Conservation (phyloP, 2,797 vertebrate genomes). For the Distichodus sexfasciatus region DNA sequence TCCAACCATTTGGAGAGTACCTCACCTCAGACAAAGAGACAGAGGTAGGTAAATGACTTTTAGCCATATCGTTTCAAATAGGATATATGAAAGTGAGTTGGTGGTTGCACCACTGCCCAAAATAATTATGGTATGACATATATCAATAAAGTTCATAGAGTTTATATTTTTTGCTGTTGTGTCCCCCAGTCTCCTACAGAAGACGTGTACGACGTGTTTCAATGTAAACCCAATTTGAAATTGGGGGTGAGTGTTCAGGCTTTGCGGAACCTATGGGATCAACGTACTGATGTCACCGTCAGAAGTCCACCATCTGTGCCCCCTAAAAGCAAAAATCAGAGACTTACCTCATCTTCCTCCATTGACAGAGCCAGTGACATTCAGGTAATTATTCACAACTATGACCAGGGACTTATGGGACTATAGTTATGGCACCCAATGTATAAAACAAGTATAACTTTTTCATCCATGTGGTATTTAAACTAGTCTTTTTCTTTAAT, state of each 20-base stretch:
- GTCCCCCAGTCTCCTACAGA: constrained; percentile 55
- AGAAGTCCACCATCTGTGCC: constrained; percentile 45
- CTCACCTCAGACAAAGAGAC: constrained; percentile 72
- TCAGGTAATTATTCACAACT: constrained; percentile 16
- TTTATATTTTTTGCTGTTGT: not conserved
- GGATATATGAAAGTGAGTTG: no score
- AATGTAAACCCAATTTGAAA: constrained; percentile 9
- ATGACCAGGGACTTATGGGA: constrained; percentile 50
- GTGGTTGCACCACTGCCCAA: no score
- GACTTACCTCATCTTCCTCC: constrained; percentile 37
- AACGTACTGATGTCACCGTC: constrained; percentile 8
- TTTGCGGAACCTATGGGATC: constrained; percentile 60
- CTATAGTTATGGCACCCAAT: no score
- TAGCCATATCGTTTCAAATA: no score
- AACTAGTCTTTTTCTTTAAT: not conserved
- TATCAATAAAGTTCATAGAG: not conserved
- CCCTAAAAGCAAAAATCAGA: constrained; percentile 50
- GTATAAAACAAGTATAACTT: not conserved
- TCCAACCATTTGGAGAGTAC: constrained; percentile 80
- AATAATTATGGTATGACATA: no score
- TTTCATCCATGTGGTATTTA: not conserved
- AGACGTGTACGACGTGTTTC: constrained; percentile 74
- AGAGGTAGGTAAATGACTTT: constrained; percentile 1
- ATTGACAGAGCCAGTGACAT: constrained; percentile 55
- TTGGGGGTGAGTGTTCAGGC: constrained; percentile 63